phyloP scores from a whole-genome alignment of 1,140 invertebrate species.

The Calephelis nemesis region DNA sequence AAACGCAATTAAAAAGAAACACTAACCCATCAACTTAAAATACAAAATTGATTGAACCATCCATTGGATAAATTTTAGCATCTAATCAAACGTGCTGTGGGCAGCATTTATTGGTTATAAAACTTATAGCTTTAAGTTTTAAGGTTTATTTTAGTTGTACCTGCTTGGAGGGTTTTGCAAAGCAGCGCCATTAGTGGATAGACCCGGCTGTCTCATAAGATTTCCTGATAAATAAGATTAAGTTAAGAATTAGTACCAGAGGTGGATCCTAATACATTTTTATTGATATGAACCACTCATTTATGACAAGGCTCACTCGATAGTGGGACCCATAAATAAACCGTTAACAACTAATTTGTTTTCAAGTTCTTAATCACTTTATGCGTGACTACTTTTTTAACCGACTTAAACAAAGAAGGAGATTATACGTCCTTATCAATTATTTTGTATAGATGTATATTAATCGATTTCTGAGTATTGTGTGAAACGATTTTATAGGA shows the following conservation, averaged over 20 bases:
- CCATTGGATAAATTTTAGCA: conserved; percentile 41
- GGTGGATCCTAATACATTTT: conserved; percentile 8
- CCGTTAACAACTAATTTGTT: no score
- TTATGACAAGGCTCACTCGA: no score
- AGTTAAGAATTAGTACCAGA: conserved; percentile 46
- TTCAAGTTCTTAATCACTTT: no score
- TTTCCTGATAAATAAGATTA: conserved; percentile 56
- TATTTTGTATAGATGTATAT: no score
- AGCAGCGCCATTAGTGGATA: conserved; percentile 53
- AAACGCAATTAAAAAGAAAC: conserved; percentile 25
- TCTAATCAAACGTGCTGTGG: conserved; percentile 61
- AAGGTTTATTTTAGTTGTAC: conserved; percentile 26
- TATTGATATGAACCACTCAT: conserved; percentile 5
- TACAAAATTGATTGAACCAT: conserved; percentile 19
- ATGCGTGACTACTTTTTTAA: no score
- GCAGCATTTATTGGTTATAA: conserved; percentile 28
- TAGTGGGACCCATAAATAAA: no score
- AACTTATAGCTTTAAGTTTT: conserved; percentile 21
- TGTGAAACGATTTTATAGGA: no score
- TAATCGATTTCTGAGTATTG: no score
- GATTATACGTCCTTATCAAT: no score
- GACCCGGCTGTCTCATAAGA: conserved; percentile 56
- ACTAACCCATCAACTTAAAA: conserved; percentile 27
- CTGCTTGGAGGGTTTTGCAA: conserved; percentile 42
- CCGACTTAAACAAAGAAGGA: no score